A percentile compares a stretch with the other conserved stretches of the same genome.
These are phyloP conservation scores for Antrozous pallidus DNA, from an alignment of 2,797 vertebrate genomes.

Conservation along the genomic window DNA sequence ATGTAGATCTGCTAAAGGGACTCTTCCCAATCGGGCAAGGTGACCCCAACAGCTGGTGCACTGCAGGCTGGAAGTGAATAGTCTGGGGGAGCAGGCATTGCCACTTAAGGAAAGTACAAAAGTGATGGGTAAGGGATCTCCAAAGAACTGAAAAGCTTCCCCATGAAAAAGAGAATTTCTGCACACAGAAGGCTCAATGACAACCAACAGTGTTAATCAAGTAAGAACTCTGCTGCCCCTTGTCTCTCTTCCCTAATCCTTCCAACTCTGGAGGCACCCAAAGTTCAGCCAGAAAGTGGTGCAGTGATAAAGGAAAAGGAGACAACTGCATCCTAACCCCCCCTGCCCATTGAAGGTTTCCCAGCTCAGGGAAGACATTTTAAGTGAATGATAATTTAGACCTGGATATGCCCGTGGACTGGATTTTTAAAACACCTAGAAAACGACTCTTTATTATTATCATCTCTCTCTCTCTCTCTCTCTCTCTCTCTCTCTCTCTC, in stretches of 20 bases:
- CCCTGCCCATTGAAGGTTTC: background rate
- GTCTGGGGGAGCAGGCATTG: background rate
- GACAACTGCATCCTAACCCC: fast-evolving
- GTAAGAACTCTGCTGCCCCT: background rate
- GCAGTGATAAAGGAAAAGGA: background rate
- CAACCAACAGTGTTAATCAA: background rate
- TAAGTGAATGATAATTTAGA: background rate
- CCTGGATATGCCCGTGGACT: background rate
- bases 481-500: too few species aligned
- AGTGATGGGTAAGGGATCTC: too few species aligned
- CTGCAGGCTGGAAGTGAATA: background rate
- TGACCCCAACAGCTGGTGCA: background rate
- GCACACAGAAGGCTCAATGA: background rate
- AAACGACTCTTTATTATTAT: background rate
- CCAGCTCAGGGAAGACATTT: background rate
- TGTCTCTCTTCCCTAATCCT: background rate
- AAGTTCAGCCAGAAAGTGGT: background rate
- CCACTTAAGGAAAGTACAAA: background rate
- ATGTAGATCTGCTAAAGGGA: background rate
- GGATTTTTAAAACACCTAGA: background rate
- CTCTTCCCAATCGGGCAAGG: background rate
- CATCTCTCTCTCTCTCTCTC: too few species aligned
- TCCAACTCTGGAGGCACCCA: background rate
- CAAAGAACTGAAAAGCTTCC: background rate
- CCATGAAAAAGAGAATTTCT: too few species aligned